Conservation (phyloP, 1,140 invertebrate genomes). For the Drosophila malerkotliana region DNA sequence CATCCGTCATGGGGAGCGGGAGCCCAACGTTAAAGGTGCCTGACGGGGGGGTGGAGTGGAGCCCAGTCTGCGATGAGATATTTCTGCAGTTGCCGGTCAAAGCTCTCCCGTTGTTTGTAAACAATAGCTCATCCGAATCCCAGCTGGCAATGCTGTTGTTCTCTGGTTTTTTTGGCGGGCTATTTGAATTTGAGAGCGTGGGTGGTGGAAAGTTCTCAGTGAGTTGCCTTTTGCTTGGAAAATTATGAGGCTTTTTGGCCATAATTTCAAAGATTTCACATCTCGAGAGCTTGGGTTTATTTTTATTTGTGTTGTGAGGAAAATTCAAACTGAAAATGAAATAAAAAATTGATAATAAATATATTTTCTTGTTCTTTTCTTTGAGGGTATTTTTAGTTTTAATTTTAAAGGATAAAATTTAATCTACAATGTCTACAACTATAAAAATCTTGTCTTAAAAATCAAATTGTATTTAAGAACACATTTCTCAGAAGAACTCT, state of each 20-base stretch:
- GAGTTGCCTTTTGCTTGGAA: background rate
- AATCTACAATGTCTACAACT: background rate
- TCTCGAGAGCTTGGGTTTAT: background rate
- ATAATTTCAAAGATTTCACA: background rate
- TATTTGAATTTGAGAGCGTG: background rate
- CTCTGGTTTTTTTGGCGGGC: slow-evolving; percentile 11
- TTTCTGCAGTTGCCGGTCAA: slow-evolving; percentile 32
- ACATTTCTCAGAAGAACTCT: background rate
- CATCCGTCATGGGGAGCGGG: background rate
- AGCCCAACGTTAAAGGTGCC: background rate
- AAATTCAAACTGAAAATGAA: no score
- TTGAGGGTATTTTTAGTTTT: no score
- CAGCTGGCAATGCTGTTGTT: slow-evolving; percentile 23
- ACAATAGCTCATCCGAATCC: slow-evolving; percentile 11
- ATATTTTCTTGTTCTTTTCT: no score
- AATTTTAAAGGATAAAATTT: no score
- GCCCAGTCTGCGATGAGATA: background rate
- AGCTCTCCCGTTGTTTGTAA: slow-evolving; percentile 47
- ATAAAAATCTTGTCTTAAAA: background rate
- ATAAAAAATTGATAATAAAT: no score
- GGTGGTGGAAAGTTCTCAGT: no score
- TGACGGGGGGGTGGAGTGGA: background rate
- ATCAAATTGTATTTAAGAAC: background rate
- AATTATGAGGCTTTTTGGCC: background rate
- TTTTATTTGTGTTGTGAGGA: no score